phyloP scores from a whole-genome alignment of 2,888 invertebrate genomes.

The Ennomos erosarius region DNA sequence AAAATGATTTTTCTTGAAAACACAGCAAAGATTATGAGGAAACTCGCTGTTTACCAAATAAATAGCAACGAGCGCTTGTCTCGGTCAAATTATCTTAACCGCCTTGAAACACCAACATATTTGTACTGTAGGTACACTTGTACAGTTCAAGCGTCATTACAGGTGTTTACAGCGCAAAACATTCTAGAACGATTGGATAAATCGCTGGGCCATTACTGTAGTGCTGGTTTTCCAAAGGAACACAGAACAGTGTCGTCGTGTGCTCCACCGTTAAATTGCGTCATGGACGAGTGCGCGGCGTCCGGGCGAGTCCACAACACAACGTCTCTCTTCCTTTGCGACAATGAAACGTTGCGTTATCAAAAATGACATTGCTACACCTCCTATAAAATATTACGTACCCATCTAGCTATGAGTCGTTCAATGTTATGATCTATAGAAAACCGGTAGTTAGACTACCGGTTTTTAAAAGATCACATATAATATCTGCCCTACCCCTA shows the following conservation, averaged over 20 bases:
- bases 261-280: constrained; percentile 69
- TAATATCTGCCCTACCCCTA: no score
- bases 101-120: constrained; percentile 31
- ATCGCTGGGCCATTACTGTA: constrained; percentile 45
- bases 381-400: constrained; percentile 37
- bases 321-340: constrained; percentile 61
- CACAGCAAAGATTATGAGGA: constrained; percentile 16
- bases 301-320: constrained; percentile 55
- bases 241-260: constrained; percentile 61
- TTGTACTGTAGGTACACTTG: no score
- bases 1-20: constrained; percentile 9
- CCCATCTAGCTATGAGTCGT: no score
- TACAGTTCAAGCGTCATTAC: constrained; percentile 25
- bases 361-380: constrained; percentile 53
- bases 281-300: constrained; percentile 59
- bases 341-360: constrained; percentile 63
- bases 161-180: constrained; percentile 30
- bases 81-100: constrained; percentile 27
- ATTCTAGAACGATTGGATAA: constrained; percentile 43
- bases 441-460: no score
- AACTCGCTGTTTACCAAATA: constrained; percentile 18
- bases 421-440: no score
- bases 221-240: constrained; percentile 47
- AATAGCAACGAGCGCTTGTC: constrained; percentile 27
- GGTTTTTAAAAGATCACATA: no score